Conservation (phyloP, 2,797 vertebrate species). For the Sternotherus odoratus region DNA sequence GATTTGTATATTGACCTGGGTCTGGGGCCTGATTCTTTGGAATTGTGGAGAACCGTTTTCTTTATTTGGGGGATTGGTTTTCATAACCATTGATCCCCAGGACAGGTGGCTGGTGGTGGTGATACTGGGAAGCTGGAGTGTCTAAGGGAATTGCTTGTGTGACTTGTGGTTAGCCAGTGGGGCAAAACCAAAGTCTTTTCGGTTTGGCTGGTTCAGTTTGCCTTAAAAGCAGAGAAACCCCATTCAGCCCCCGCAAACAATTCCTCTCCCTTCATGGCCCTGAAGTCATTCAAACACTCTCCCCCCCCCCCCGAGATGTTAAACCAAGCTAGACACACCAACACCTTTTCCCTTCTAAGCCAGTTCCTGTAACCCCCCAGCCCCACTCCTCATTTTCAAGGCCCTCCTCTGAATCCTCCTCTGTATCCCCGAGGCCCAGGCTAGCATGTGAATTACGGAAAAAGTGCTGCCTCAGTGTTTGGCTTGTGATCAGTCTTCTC, state of each 20-base stretch:
- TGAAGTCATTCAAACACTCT: background rate
- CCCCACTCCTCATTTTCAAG: background rate
- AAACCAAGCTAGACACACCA: background rate
- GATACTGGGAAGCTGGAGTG: no score
- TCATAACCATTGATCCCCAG: no score
- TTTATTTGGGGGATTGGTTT: no score
- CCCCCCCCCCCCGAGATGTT: background rate
- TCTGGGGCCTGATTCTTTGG: no score
- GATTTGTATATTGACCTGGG: no score
- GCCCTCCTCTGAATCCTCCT: background rate
- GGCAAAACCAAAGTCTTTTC: no score
- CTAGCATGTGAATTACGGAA: constrained; percentile 73
- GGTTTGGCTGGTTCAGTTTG: no score
- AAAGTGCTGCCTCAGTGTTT: constrained; percentile 71
- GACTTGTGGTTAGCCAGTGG: no score
- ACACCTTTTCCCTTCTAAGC: background rate
- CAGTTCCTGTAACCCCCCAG: fast-evolving
- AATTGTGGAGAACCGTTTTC: no score
- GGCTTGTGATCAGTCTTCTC: constrained; percentile 52
- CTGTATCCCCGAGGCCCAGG: fast-evolving
- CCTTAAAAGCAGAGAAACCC: no score
- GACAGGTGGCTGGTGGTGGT: no score
- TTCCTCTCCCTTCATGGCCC: background rate
- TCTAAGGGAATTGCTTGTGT: no score
- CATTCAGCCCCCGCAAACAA: fast-evolving